Conservation (phyloP, 2,113 vertebrate genomes). For the Furnarius figulus region DNA sequence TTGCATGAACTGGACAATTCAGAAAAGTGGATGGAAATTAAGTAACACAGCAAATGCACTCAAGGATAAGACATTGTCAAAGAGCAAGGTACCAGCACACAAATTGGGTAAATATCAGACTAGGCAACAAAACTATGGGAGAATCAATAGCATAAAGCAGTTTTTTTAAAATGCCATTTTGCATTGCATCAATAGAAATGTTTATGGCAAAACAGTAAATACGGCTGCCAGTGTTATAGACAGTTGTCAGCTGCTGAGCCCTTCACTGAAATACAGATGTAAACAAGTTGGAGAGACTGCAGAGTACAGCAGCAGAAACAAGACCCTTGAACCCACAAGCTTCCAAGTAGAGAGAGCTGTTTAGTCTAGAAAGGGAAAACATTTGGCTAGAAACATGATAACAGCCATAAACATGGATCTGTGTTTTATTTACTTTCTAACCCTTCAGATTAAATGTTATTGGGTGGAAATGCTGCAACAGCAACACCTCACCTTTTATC, state of each 20-base stretch:
- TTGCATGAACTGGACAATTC: background rate
- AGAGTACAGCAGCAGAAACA: background rate
- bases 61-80: background rate
- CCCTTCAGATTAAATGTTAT: background rate
- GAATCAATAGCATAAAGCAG: background rate
- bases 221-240: background rate
- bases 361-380: slow-evolving; percentile 39
- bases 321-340: background rate
- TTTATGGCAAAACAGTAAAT: background rate
- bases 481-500: background rate
- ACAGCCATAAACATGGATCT: background rate
- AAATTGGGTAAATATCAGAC: background rate
- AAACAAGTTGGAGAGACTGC: slow-evolving; percentile 5
- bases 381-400: background rate
- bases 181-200: background rate
- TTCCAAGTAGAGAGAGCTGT: background rate
- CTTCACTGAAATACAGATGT: background rate
- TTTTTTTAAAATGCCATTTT: background rate
- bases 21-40: background rate
- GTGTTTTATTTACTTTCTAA: background rate
- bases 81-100: background rate
- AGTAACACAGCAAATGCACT: background rate
- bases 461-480: background rate
- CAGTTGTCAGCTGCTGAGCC: background rate
- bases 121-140: background rate